These are phyloP conservation scores for Nycticorax nycticorax DNA, from an alignment of 2,113 vertebrate species.

Conservation along the genomic window DNA sequence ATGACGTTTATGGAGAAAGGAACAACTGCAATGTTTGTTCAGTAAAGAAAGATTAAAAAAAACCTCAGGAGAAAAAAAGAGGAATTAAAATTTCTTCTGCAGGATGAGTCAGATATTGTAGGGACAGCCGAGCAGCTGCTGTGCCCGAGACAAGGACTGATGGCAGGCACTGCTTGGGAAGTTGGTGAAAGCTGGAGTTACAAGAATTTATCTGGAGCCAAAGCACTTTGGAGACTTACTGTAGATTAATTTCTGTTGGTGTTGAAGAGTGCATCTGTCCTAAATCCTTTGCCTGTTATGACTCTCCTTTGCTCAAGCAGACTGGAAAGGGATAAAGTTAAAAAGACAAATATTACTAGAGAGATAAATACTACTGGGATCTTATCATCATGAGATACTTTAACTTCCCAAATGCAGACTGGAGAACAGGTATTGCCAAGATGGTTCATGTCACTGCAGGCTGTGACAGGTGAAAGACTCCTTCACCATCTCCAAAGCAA, in stretches of 20 bases:
- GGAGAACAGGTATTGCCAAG: background rate
- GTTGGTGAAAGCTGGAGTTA: background rate
- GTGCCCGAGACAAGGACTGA: background rate
- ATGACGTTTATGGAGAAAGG: background rate
- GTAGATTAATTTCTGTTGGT: background rate
- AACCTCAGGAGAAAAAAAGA: background rate
- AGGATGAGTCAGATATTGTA: background rate
- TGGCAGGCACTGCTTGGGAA: background rate
- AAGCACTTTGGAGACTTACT: background rate
- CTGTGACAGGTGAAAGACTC: background rate
- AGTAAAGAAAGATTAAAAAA: background rate
- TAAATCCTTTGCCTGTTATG: background rate
- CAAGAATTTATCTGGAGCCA: background rate
- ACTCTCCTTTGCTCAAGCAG: background rate
- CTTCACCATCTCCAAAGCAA: background rate
- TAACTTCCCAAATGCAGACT: background rate
- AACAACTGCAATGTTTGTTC: background rate
- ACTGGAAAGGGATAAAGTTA: background rate
- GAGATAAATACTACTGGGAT: background rate
- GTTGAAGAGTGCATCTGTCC: background rate
- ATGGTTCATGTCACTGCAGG: background rate
- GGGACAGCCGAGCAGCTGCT: background rate
- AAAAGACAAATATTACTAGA: background rate
- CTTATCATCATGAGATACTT: background rate
- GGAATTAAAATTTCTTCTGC: background rate